Percentiles rank a stretch among this genome's conserved stretches.
phyloP scores from a whole-genome alignment of 2,888 invertebrate genomes.

The Lepidocyrtoides sp. region DNA sequence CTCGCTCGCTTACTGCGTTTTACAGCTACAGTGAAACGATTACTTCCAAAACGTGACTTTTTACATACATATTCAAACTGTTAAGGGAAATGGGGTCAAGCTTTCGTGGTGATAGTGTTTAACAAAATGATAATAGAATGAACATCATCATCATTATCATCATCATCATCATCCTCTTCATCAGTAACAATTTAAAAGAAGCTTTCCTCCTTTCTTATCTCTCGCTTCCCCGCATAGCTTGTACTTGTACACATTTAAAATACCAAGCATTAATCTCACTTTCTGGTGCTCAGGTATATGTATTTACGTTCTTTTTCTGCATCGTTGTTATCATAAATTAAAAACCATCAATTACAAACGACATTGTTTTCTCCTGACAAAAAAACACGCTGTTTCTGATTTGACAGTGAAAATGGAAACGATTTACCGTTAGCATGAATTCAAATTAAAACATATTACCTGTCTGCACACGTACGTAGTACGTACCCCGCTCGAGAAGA shows the following conservation, averaged over 20 bases:
- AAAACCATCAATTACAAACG: slow-evolving; percentile 70
- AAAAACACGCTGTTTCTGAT: slow-evolving; percentile 62
- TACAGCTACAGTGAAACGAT: neutral
- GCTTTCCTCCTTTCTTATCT: slow-evolving; percentile 53
- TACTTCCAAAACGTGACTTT: slow-evolving; percentile 62
- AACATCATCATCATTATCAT: slow-evolving; percentile 12
- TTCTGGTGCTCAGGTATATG: neutral
- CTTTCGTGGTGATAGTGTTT: slow-evolving; percentile 37
- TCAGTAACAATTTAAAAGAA: slow-evolving; percentile 43
- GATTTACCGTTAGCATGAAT: slow-evolving; percentile 58
- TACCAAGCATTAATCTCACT: neutral
- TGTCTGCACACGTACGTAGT: neutral
- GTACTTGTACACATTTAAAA: too few relatives aligned
- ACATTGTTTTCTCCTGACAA: slow-evolving; percentile 73
- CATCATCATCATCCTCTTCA: neutral
- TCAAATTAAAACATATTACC: neutral
- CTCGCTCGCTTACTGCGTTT: neutral
- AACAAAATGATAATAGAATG: slow-evolving; percentile 59
- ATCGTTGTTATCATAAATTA: slow-evolving; percentile 74
- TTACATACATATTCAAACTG: slow-evolving; percentile 57
- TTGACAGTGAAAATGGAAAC: slow-evolving; percentile 74
- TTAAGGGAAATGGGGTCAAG: slow-evolving; percentile 77
- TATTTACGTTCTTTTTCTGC: neutral
- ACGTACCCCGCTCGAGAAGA: neutral
- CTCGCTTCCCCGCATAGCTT: slow-evolving; percentile 44